These are phyloP conservation scores for Etheostoma nigrum DNA, from an alignment of 2,797 vertebrate genomes.

Conservation along the genomic window DNA sequence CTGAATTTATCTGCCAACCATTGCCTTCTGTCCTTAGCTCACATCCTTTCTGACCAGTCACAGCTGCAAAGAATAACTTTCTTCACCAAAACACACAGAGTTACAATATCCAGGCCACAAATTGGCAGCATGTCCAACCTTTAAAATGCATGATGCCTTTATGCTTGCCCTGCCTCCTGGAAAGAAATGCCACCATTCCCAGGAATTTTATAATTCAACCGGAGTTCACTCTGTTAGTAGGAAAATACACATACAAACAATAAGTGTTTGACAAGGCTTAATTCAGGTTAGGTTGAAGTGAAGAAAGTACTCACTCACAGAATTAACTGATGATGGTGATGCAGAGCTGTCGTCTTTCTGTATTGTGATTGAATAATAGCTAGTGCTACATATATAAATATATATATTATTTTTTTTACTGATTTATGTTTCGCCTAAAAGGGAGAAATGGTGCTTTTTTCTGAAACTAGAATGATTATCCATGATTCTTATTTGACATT, in stretches of 20 bases:
- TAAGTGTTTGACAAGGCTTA: slow-evolving; percentile 6
- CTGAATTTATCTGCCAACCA: slow-evolving; percentile 22
- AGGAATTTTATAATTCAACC: slow-evolving; percentile 28
- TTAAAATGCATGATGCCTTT: slow-evolving; percentile 37
- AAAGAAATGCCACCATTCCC: slow-evolving; percentile 36
- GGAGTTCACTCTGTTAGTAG: slow-evolving; percentile 1
- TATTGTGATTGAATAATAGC: slow-evolving; percentile 58
- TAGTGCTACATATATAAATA: slow-evolving; percentile 50
- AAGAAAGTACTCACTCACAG: slow-evolving; percentile 47
- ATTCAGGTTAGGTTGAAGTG: slow-evolving; percentile 46
- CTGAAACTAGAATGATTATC: slow-evolving; percentile 76
- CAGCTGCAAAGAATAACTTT: slow-evolving; percentile 8
- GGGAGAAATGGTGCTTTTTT: slow-evolving; percentile 84
- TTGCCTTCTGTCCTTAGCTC: slow-evolving; percentile 24
- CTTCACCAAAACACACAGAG: slow-evolving; percentile 1
- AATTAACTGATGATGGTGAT: slow-evolving; percentile 40
- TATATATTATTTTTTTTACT: slow-evolving; percentile 65
- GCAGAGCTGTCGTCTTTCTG: slow-evolving; percentile 51
- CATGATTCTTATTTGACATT: slow-evolving; percentile 72
- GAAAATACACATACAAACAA: slow-evolving; percentile 9
- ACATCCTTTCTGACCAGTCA: slow-evolving; percentile 28
- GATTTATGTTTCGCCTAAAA: slow-evolving; percentile 79
- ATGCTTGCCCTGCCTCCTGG: slow-evolving; percentile 31
- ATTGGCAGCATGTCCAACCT: slow-evolving; percentile 15
- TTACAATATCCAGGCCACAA: slow-evolving; percentile 25